Evolutionary conservation across 1,140 invertebrate genomes (phyloP).

Genomic region (Trinorchestia longiramus): DNA sequence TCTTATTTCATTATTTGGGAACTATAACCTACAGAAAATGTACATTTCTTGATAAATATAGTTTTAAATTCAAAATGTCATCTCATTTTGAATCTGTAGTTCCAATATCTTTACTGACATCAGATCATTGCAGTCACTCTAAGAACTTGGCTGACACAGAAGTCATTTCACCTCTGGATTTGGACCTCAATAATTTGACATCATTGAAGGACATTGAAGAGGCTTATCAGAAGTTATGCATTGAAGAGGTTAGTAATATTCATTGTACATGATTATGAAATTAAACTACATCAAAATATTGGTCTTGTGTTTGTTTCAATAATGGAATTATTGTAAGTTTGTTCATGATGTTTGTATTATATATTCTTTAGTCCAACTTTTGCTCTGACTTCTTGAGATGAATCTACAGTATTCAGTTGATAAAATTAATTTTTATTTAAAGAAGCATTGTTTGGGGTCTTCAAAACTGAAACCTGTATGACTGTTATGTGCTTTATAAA

Average conservation of each 20-base stretch:
- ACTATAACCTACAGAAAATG: not conserved
- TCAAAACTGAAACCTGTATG: not conserved
- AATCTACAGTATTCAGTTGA: not conserved
- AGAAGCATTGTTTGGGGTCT: not conserved
- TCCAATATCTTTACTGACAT: conserved; percentile 1
- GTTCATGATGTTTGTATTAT: not conserved
- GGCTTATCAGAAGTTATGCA: conserved; percentile 69
- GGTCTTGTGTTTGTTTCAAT: not conserved
- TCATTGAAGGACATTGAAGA: conserved; percentile 69
- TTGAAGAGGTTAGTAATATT: conserved; percentile 68
- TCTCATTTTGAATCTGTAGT: conserved; percentile 12
- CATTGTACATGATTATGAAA: not conserved
- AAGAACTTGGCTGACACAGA: not conserved
- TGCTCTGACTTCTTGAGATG: not conserved
- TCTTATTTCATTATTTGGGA: not conserved
- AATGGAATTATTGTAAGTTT: not conserved
- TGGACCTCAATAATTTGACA: conserved; percentile 69
- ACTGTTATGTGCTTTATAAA: not conserved
- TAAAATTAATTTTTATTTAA: not conserved
- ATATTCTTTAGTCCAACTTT: not conserved
- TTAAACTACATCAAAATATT: not conserved
- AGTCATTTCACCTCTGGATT: not conserved
- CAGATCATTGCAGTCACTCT: not conserved
- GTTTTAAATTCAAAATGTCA: not conserved
- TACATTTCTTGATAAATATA: not conserved